Percentiles rank a stretch among this genome's conserved stretches.
Conservation (phyloP, 2,113 vertebrate species). For the Triplophysa siluroides region DNA sequence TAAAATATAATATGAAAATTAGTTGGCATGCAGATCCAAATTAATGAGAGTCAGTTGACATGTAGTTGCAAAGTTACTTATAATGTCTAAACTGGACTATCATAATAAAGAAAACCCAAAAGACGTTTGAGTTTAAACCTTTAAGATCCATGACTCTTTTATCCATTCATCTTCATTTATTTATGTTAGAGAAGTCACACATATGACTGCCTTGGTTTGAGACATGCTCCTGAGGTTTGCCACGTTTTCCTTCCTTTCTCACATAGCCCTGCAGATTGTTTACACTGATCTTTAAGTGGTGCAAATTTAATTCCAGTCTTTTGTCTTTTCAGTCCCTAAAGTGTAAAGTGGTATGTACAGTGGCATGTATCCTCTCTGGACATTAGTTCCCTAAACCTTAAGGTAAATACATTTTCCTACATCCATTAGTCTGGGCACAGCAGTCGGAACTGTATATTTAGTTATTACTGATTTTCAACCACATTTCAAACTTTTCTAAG, state of each 20-base stretch:
- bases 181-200: constrained; percentile 58
- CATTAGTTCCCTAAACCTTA: constrained; percentile 61
- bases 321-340: constrained; percentile 68
- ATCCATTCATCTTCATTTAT: constrained; percentile 59
- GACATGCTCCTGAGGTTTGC: constrained; percentile 63
- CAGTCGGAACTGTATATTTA: not conserved
- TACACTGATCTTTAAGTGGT: constrained; percentile 75
- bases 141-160: constrained; percentile 46
- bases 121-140: constrained; percentile 58
- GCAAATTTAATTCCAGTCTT: constrained; percentile 76
- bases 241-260: constrained; percentile 46
- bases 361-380: constrained; percentile 66
- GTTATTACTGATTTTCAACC: constrained; percentile 1
- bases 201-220: constrained; percentile 46
- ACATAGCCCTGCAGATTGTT: constrained; percentile 61
- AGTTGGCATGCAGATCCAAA: too few relatives aligned
- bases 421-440: not conserved
- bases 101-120: not conserved
- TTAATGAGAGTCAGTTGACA: too few relatives aligned
- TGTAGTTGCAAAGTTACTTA: too few relatives aligned
- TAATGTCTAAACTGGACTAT: too few relatives aligned
- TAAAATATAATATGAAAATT: too few relatives aligned
- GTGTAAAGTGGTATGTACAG: constrained; percentile 76
- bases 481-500: not conserved
- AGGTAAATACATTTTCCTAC: constrained; percentile 66